A percentile compares a stretch with the other conserved stretches of the same genome.
Conservation (phyloP, 2,797 vertebrate genomes). For the Chlorospingus flavigularis region DNA sequence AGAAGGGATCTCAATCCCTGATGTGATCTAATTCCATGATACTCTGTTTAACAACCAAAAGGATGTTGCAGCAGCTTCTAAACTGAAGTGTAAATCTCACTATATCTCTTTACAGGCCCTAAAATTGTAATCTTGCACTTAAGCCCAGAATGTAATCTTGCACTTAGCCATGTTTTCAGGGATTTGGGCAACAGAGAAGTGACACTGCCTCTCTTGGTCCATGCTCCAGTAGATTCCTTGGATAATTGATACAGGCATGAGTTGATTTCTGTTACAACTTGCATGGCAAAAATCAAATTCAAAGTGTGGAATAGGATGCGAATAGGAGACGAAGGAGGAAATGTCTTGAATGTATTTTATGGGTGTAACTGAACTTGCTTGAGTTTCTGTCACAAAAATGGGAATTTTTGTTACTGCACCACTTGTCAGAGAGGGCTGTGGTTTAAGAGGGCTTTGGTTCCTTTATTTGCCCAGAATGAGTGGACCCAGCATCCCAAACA, state of each 20-base stretch:
- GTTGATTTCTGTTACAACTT: not conserved
- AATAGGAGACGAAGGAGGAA: not conserved
- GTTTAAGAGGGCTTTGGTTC: not conserved
- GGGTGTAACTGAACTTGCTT: not conserved
- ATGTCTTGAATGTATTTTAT: conserved; percentile 20
- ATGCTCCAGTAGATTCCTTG: not conserved
- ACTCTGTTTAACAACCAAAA: not conserved
- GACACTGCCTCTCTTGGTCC: not conserved
- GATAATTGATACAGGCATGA: not conserved
- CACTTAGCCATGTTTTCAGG: not conserved
- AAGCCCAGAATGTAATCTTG: conserved; percentile 3
- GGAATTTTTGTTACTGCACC: not conserved
- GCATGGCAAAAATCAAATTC: not conserved
- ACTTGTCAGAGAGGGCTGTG: not conserved
- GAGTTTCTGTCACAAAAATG: not conserved
- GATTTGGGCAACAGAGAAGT: not conserved
- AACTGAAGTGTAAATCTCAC: not conserved
- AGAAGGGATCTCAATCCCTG: not conserved
- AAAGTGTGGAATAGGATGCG: not conserved
- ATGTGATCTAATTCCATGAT: not conserved
- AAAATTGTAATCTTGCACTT: conserved; percentile 19
- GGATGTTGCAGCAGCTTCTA: not conserved
- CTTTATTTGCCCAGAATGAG: not conserved
- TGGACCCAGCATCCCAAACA: not conserved
- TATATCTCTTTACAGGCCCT: not conserved